Percentiles rank a stretch among this genome's conserved stretches.
phyloP scores from a whole-genome alignment of 1,140 invertebrate genomes.

The Leptoteleia sp. region DNA sequence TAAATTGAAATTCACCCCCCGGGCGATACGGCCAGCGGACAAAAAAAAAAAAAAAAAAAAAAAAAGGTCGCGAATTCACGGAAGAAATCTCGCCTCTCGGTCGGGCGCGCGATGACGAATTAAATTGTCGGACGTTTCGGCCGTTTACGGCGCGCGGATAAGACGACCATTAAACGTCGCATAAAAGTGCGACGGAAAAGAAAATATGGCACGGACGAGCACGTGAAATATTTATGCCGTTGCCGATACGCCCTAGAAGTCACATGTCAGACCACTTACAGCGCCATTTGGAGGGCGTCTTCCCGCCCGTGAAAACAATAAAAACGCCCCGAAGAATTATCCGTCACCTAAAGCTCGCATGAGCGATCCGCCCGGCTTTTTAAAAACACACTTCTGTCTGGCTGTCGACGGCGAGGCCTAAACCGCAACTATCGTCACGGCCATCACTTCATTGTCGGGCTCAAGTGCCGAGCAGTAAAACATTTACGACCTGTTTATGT shows the following conservation, averaged over 20 bases:
- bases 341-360: slow-evolving; percentile 64
- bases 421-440: slow-evolving; percentile 23
- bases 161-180: slow-evolving; percentile 1
- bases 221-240: slow-evolving; percentile 66
- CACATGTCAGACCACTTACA: slow-evolving; percentile 69
- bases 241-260: slow-evolving; percentile 59
- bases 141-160: background rate
- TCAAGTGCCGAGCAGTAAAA: slow-evolving; percentile 70
- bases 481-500: slow-evolving; percentile 77
- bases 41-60: too few relatives aligned
- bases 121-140: slow-evolving; percentile 1
- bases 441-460: slow-evolving; percentile 34
- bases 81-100: slow-evolving; percentile 7
- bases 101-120: slow-evolving; percentile 17
- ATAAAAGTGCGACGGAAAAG: slow-evolving; percentile 23
- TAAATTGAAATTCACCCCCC: slow-evolving; percentile 77
- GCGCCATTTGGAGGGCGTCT: slow-evolving; percentile 58
- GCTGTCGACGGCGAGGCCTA: slow-evolving; percentile 14
- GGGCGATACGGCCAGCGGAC: background rate
- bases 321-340: slow-evolving; percentile 74
- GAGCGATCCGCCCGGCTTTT: slow-evolving; percentile 43
- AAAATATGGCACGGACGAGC: slow-evolving; percentile 23
- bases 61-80: background rate
- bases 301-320: slow-evolving; percentile 69
- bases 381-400: slow-evolving; percentile 36